Conservation (phyloP, 2,888 invertebrate species). For the Lepidocyrtinus sp. region DNA sequence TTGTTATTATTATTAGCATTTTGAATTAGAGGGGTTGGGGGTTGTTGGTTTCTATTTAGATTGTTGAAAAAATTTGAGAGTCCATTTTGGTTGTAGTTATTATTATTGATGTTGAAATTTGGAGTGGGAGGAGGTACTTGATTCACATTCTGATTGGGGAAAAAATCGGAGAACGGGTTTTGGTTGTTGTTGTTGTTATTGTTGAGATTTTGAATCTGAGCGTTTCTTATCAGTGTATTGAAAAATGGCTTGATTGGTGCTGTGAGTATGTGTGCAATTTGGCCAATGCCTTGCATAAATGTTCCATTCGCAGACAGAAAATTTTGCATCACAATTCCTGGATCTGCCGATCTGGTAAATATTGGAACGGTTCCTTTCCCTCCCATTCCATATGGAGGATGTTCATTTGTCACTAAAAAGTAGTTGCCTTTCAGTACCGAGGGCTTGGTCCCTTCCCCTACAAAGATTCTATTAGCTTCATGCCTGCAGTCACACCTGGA, state of each 20-base stretch:
- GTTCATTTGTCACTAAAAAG: slow-evolving; percentile 52
- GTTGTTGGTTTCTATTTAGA: no score
- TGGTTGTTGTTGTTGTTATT: slow-evolving; percentile 7
- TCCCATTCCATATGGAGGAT: slow-evolving; percentile 60
- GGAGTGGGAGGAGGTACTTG: no score
- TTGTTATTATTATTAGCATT: neutral
- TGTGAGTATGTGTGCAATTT: slow-evolving; percentile 40
- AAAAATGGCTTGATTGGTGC: slow-evolving; percentile 45
- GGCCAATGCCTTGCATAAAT: slow-evolving; percentile 43
- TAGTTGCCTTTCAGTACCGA: slow-evolving; percentile 47
- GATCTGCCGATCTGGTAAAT: slow-evolving; percentile 40
- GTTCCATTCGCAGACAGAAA: slow-evolving; percentile 37
- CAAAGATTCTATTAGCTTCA: slow-evolving; percentile 45
- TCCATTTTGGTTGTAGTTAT: neutral
- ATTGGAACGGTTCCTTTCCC: slow-evolving; percentile 40
- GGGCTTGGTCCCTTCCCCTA: slow-evolving; percentile 51
- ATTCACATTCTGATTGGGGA: neutral
- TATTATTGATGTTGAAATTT: slow-evolving; percentile 7
- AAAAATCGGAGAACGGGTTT: neutral
- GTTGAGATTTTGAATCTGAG: neutral
- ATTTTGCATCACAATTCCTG: slow-evolving; percentile 27
- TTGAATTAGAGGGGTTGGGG: no score
- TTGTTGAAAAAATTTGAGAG: neutral
- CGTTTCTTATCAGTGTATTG: slow-evolving; percentile 38
- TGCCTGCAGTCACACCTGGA: slow-evolving; percentile 54